phyloP scores from a whole-genome alignment of 2,888 invertebrate genomes.

The Liopterus haemorrhoidalis region DNA sequence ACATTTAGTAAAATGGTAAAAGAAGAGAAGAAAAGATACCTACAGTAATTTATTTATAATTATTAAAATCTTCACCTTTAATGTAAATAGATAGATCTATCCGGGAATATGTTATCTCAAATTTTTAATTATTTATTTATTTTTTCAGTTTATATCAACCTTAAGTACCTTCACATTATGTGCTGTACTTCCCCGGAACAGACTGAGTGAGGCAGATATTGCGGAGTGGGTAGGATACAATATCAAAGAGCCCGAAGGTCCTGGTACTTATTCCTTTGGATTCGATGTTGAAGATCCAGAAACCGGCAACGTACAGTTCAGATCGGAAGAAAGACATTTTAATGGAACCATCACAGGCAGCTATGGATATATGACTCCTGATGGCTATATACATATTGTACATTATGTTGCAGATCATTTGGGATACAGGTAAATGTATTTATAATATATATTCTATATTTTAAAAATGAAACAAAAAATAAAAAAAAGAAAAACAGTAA shows the following conservation, averaged over 20 bases:
- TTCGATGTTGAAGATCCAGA: constrained; percentile 62
- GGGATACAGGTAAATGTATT: constrained; percentile 57
- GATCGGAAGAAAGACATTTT: constrained; percentile 61
- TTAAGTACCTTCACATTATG: not conserved
- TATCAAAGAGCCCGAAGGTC: constrained; percentile 46
- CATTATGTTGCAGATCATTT: constrained; percentile 59
- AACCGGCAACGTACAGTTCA: constrained; percentile 63
- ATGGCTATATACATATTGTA: constrained; percentile 56
- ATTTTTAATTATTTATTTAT: not conserved
- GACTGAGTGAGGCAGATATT: constrained; percentile 23
- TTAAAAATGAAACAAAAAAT: not conserved
- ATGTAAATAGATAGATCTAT: no score
- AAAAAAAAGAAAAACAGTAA: not conserved
- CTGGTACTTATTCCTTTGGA: constrained; percentile 66
- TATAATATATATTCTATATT: not conserved
- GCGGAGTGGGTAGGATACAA: constrained; percentile 45
- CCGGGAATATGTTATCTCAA: no score
- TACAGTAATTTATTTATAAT: no score
- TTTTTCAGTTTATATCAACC: constrained; percentile 1
- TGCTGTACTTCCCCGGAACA: not conserved
- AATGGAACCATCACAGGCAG: constrained; percentile 69
- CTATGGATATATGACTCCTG: constrained; percentile 63
- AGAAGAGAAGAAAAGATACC: no score
- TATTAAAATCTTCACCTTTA: no score
- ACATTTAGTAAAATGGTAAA: no score